A percentile compares a stretch with the other conserved stretches of the same genome.
Evolutionary conservation across 2,113 vertebrate genomes (phyloP).

Genomic region (Columba livia): DNA sequence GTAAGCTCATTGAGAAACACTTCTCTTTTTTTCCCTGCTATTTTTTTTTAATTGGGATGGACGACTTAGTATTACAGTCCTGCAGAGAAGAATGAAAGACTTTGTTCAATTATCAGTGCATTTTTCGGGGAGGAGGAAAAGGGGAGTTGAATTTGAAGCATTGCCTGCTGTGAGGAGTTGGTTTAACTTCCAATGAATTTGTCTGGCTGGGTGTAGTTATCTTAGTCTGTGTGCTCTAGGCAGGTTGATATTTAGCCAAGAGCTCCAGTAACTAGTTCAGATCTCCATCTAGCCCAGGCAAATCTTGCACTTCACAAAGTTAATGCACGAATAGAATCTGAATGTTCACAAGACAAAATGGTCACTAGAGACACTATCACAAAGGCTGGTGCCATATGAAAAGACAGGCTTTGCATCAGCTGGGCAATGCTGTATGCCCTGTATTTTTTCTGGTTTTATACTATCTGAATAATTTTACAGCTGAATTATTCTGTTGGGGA

Average conservation of each 20-base stretch:
- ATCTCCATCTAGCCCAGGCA: not conserved
- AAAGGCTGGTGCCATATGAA: not conserved
- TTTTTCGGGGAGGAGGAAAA: not conserved
- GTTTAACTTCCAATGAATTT: not conserved
- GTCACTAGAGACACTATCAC: not conserved
- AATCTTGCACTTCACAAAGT: not conserved
- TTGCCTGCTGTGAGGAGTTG: not conserved
- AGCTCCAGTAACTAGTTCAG: not conserved
- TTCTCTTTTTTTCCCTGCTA: not conserved
- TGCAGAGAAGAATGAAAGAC: not conserved
- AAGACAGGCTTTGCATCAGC: not conserved
- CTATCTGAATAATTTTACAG: not conserved
- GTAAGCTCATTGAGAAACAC: not conserved
- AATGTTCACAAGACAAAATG: not conserved
- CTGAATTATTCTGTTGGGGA: not conserved
- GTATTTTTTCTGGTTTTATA: not conserved
- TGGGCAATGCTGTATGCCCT: not conserved
- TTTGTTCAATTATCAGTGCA: not conserved
- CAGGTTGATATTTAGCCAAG: not conserved
- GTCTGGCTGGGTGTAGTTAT: not conserved
- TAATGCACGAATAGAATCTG: not conserved
- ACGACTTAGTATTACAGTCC: not conserved
- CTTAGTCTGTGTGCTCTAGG: not conserved
- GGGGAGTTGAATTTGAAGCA: not conserved
- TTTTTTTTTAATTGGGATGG: not conserved